phyloP scores from a whole-genome alignment of 2,113 vertebrate species.

The Sinocyclocheilus anophthalmus region DNA sequence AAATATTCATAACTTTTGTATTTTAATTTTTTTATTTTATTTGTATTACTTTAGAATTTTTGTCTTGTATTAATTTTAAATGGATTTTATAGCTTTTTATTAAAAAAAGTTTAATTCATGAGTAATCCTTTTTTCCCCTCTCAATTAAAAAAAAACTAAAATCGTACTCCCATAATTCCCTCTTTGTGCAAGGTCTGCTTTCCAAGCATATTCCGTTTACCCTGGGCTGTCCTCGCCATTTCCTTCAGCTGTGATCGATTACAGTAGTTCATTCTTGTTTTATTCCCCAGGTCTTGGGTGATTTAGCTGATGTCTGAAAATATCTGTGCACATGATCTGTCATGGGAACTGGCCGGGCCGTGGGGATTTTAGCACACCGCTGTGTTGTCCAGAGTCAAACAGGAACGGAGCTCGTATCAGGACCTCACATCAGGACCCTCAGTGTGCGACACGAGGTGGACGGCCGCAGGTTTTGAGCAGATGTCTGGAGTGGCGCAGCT shows the following conservation, averaged over 20 bases:
- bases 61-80: background rate
- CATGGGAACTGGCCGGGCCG: background rate
- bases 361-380: background rate
- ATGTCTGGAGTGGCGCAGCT: background rate
- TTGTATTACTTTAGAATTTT: background rate
- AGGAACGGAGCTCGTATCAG: background rate
- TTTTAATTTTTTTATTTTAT: background rate
- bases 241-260: conserved; percentile 3
- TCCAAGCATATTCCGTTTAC: background rate
- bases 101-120: background rate
- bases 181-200: background rate
- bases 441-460: background rate
- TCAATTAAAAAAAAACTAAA: background rate
- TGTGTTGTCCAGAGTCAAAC: background rate
- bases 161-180: background rate
- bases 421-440: background rate
- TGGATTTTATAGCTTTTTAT: too few relatives aligned
- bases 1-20: too few relatives aligned
- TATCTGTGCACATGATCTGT: background rate
- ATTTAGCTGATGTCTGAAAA: conserved; percentile 12
- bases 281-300: background rate
- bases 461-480: background rate
- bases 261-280: conserved; percentile 11
- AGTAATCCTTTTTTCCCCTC: background rate
- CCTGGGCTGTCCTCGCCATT: background rate